Percentiles rank a stretch among this genome's conserved stretches.
Conservation (phyloP, 2,888 invertebrate genomes). For the Seira musarum region DNA sequence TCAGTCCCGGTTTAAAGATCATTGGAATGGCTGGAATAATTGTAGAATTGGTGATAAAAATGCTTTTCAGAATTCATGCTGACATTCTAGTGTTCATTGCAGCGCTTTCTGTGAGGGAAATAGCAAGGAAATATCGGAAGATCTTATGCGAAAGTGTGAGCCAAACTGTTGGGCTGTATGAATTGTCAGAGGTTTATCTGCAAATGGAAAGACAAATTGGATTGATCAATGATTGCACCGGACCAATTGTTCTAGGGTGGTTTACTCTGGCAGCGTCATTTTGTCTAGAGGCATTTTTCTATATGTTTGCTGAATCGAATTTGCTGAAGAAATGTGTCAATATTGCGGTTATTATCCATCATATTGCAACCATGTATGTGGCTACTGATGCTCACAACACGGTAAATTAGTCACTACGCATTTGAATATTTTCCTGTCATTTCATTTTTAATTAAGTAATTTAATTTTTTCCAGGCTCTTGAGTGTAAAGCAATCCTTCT, state of each 20-base stretch:
- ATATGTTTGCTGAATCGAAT: slow-evolving; percentile 2
- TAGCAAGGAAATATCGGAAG: slow-evolving; percentile 9
- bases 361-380: not conserved
- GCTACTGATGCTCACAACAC: slow-evolving; percentile 32
- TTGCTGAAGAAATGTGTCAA: not conserved
- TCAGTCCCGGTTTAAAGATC: not conserved
- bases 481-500: slow-evolving; percentile 23
- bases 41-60: not conserved
- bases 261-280: slow-evolving; percentile 5
- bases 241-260: slow-evolving; percentile 32
- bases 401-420: not conserved
- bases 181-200: slow-evolving; percentile 20
- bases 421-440: not conserved
- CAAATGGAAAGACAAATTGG: slow-evolving; percentile 35
- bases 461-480: not conserved
- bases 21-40: not conserved
- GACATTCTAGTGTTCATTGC: slow-evolving; percentile 28
- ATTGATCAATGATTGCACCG: slow-evolving; percentile 25
- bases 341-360: slow-evolving; percentile 1
- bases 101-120: slow-evolving; percentile 25
- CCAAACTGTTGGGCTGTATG: not conserved
- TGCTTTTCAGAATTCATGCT: not conserved
- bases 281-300: slow-evolving; percentile 20
- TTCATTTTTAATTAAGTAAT: not conserved
- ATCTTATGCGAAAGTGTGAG: not conserved